phyloP scores from a whole-genome alignment of 1,140 invertebrate genomes.

The Polypedilum vanderplanki region DNA sequence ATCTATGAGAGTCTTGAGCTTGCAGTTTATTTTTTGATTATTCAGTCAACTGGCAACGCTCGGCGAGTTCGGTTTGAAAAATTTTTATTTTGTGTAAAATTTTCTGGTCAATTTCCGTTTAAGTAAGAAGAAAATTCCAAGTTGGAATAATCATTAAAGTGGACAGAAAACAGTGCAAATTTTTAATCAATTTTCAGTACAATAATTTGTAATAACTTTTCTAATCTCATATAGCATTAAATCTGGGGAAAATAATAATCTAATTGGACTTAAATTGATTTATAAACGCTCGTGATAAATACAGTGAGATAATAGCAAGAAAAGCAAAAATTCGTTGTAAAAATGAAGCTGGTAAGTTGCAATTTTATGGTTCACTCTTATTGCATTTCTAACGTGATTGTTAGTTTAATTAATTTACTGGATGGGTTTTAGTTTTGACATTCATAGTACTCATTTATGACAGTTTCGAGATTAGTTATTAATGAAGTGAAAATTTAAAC shows the following conservation, averaged over 20 bases:
- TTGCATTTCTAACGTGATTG: too few species aligned
- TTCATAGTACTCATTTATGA: too few species aligned
- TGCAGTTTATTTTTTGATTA: neutral
- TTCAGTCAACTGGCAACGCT: neutral
- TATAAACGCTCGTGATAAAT: conserved; percentile 2
- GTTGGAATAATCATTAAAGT: too few species aligned
- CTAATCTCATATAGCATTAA: neutral
- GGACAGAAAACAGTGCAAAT: too few species aligned
- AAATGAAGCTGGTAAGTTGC: conserved; percentile 8
- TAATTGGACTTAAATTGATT: conserved; percentile 1
- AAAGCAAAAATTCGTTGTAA: neutral
- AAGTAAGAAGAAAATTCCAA: too few species aligned
- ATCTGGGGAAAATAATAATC: neutral
- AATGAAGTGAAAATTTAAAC: too few species aligned
- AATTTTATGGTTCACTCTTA: neutral
- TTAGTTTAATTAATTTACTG: too few species aligned
- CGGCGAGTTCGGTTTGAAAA: neutral
- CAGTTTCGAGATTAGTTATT: too few species aligned
- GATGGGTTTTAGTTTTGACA: too few species aligned
- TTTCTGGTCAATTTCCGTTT: neutral
- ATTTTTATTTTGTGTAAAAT: neutral
- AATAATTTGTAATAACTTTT: neutral
- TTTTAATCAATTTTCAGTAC: neutral
- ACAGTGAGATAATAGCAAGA: neutral
- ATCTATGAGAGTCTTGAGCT: neutral